Percentiles rank a stretch among this genome's conserved stretches.
Conservation (phyloP, 2,113 vertebrate genomes). For the Pteropus alecto region DNA sequence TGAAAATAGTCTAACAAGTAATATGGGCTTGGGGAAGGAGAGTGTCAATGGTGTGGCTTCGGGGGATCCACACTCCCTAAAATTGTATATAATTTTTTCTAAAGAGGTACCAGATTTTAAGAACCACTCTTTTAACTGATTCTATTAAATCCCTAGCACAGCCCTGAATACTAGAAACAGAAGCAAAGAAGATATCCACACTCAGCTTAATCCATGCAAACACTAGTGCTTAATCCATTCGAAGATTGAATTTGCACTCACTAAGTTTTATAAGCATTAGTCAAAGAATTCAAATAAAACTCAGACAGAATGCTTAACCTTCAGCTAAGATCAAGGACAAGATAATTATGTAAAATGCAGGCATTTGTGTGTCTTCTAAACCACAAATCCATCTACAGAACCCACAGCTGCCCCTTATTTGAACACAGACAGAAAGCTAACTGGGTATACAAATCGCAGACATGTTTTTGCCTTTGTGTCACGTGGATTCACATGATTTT, state of each 20-base stretch:
- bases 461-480: not conserved
- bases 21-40: not conserved
- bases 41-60: not conserved
- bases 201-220: not conserved
- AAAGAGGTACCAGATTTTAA: not conserved
- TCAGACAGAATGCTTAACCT: not conserved
- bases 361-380: not conserved
- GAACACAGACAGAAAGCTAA: not conserved
- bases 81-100: not conserved
- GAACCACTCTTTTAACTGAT: not conserved
- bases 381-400: not conserved
- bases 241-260: not conserved
- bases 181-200: not conserved
- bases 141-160: not conserved
- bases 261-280: not conserved
- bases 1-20: too few relatives aligned
- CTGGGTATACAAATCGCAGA: not conserved
- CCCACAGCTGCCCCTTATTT: not conserved
- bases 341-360: not conserved
- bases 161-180: not conserved
- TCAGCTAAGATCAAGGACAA: not conserved
- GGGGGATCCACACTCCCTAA: not conserved
- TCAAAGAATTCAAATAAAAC: slow-evolving; percentile 9
- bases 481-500: not conserved
- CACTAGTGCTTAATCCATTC: not conserved